phyloP scores from a whole-genome alignment of 2,888 invertebrate genomes.

The Apamea sordens region DNA sequence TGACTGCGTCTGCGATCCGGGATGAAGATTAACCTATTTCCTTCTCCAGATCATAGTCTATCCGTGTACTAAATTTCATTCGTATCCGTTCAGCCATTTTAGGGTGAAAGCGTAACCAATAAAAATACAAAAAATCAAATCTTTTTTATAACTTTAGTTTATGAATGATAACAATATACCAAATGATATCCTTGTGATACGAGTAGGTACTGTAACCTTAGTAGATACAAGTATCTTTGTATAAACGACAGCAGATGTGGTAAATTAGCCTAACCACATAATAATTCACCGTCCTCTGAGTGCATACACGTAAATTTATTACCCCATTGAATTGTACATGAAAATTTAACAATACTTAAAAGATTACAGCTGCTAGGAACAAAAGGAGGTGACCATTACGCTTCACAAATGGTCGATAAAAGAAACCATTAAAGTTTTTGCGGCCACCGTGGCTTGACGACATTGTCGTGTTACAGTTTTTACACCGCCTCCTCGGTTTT shows the following conservation, averaged over 20 bases:
- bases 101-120: neutral
- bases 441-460: slow-evolving; percentile 74
- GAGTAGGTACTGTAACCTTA: no score
- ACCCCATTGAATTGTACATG: slow-evolving; percentile 57
- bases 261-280: slow-evolving; percentile 4
- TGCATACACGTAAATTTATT: slow-evolving; percentile 49
- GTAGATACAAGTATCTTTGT: neutral
- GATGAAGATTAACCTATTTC: neutral
- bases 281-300: slow-evolving; percentile 30
- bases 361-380: slow-evolving; percentile 76
- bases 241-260: neutral
- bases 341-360: slow-evolving; percentile 71
- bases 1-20: no score
- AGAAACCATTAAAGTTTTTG: slow-evolving; percentile 84
- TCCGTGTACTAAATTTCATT: no score
- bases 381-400: slow-evolving; percentile 77
- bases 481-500: slow-evolving; percentile 68
- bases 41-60: neutral
- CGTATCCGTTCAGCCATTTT: no score
- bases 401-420: slow-evolving; percentile 83
- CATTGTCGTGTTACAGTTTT: slow-evolving; percentile 78
- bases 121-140: neutral
- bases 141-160: neutral
- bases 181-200: neutral
- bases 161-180: neutral